A percentile compares a stretch with the other conserved stretches of the same genome.
Evolutionary conservation across 2,888 invertebrate species (phyloP).

Genomic region (Calameuta pallipes): DNA sequence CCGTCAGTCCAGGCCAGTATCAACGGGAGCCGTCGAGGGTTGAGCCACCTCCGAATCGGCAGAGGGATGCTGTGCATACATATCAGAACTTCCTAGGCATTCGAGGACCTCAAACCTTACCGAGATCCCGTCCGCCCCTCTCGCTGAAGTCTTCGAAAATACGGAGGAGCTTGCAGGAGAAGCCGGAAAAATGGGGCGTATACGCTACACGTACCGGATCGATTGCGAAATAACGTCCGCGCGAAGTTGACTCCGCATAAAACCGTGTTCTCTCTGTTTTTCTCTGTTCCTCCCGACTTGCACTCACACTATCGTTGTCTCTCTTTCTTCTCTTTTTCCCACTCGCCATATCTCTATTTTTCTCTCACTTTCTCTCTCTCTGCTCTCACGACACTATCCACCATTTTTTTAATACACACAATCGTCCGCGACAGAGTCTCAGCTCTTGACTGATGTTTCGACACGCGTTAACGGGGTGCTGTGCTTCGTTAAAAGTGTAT

Average conservation of each 20-base stretch:
- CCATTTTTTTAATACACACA: neutral
- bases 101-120: neutral
- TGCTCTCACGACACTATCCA: neutral
- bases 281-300: neutral
- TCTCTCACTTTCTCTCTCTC: neutral
- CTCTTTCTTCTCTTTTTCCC: neutral
- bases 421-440: neutral
- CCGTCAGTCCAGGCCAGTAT: conserved; percentile 56
- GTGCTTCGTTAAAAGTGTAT: neutral
- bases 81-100: conserved; percentile 14
- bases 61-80: conserved; percentile 28
- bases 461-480: neutral
- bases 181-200: conserved; percentile 55
- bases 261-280: neutral
- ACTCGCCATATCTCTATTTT: neutral
- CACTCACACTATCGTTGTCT: neutral
- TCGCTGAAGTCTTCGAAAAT: conserved; percentile 2
- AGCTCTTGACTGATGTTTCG: neutral
- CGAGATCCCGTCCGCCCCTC: conserved; percentile 9
- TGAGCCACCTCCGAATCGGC: conserved; percentile 33
- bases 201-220: conserved; percentile 56
- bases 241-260: conserved; percentile 19
- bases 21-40: conserved; percentile 54
- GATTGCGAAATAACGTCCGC: conserved; percentile 57
- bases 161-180: conserved; percentile 15